Conservation (phyloP, 2,113 vertebrate species). For the Agapornis roseicollis region DNA sequence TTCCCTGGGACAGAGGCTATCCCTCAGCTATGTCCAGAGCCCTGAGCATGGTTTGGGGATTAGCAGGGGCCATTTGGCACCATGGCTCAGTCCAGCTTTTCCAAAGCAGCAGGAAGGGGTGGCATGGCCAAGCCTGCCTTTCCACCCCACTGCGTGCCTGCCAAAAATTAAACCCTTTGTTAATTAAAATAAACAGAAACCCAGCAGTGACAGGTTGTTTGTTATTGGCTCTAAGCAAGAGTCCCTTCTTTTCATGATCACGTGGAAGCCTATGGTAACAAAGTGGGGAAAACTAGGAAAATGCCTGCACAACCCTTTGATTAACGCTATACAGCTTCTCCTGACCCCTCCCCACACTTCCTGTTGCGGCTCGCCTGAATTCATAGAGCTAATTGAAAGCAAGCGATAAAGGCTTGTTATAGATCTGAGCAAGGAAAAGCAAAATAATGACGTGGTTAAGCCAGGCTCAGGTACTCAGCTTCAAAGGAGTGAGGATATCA, state of each 20-base stretch:
- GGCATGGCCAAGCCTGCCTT: neutral
- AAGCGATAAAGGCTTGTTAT: neutral
- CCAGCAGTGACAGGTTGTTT: neutral
- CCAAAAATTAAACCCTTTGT: slow-evolving; percentile 4
- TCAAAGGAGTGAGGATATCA: slow-evolving; percentile 35
- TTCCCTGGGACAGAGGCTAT: rapidly evolving
- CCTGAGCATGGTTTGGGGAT: neutral
- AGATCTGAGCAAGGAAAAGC: neutral
- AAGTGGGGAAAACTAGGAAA: neutral
- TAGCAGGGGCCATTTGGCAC: neutral
- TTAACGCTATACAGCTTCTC: neutral
- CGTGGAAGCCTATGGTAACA: neutral
- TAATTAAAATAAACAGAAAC: slow-evolving; percentile 29
- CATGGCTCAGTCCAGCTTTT: rapidly evolving
- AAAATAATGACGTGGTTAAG: slow-evolving; percentile 20
- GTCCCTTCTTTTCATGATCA: neutral
- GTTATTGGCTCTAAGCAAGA: neutral
- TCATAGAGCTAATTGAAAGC: neutral
- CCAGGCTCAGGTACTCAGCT: neutral
- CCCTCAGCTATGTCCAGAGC: neutral
- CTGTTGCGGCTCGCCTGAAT: neutral
- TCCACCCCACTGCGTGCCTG: rapidly evolving
- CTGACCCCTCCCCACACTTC: neutral
- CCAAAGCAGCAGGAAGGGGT: neutral
- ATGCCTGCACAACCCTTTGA: rapidly evolving